Evolutionary conservation across 92 coral and sea anemone genomes (phyloP).

Genomic region (Heliopora coerulea): DNA sequence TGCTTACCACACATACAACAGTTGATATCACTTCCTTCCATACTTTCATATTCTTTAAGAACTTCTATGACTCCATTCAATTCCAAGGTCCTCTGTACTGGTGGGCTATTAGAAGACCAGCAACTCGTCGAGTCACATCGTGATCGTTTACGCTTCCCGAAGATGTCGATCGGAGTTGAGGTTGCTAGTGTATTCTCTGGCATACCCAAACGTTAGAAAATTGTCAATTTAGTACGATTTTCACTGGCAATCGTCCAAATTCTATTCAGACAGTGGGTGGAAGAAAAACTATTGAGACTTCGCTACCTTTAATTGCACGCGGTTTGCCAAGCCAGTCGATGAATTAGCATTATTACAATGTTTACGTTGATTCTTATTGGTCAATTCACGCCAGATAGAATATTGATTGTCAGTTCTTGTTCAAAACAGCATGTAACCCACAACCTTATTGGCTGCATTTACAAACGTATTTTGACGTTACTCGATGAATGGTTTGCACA

Average conservation of each 20-base stretch:
- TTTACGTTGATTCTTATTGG: conserved; percentile 37
- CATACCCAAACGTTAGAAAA: conserved; percentile 1
- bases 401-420: conserved; percentile 24
- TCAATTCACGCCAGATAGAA: conserved; percentile 13
- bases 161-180: conserved; percentile 44
- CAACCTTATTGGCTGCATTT: conserved; percentile 11
- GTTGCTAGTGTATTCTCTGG: conserved; percentile 31
- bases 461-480: conserved; percentile 10
- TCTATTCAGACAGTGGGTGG: conserved; percentile 4
- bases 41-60: conserved; percentile 87
- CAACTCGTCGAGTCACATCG: conserved; percentile 72
- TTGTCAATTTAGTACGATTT: neutral
- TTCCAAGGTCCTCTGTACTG: conserved; percentile 76
- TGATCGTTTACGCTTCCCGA: conserved; percentile 74
- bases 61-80: conserved; percentile 97
- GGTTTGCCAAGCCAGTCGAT: conserved; percentile 33
- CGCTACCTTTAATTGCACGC: conserved; percentile 43
- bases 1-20: conserved; percentile 98
- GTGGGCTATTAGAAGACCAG: conserved; percentile 63
- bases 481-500: conserved; percentile 29
- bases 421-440: conserved; percentile 14
- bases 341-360: conserved; percentile 41
- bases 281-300: conserved; percentile 17
- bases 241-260: conserved; percentile 39
- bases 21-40: conserved; percentile 92